Evolutionary conservation across 1,140 invertebrate species (phyloP).

Genomic region (Oncopodura yosiiana): DNA sequence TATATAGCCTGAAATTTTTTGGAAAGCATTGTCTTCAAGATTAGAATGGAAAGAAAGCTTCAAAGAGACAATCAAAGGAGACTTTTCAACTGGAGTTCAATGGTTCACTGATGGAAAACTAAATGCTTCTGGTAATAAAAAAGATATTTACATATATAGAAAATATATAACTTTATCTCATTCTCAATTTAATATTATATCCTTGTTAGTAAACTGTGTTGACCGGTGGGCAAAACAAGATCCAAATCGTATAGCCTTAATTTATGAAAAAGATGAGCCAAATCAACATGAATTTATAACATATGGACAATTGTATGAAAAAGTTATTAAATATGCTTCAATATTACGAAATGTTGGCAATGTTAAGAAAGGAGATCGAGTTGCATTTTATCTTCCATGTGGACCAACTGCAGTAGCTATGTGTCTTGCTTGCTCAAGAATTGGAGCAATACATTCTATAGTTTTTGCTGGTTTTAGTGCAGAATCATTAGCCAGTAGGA

Average conservation of each 20-base stretch:
- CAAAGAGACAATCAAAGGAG: constrained; percentile 40
- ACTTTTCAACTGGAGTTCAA: constrained; percentile 40
- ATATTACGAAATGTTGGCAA: constrained; percentile 43
- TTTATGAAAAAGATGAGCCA: constrained; percentile 51
- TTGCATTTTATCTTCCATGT: constrained; percentile 47
- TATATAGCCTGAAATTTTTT: constrained; percentile 43
- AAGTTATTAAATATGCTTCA: constrained; percentile 40
- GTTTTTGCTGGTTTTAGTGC: constrained; percentile 54
- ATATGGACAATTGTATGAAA: constrained; percentile 40
- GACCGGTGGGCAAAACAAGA: constrained; percentile 43
- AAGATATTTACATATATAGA: constrained; percentile 5
- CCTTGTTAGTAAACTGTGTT: constrained; percentile 46
- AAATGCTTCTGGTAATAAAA: constrained; percentile 44
- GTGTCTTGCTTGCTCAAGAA: constrained; percentile 53
- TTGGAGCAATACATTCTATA: constrained; percentile 46
- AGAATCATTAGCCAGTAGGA: constrained; percentile 47
- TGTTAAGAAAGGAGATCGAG: constrained; percentile 46
- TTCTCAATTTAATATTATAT: neutral
- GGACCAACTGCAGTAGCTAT: constrained; percentile 46
- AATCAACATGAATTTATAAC: constrained; percentile 41
- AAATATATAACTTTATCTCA: neutral
- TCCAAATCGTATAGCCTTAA: constrained; percentile 43
- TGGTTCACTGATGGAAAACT: constrained; percentile 44
- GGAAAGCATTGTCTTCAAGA: constrained; percentile 42
- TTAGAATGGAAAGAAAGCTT: constrained; percentile 44